Base-by-base conservation (phyloP, 92 coral and sea anemone genomes). In the Porites lobata region DNA sequence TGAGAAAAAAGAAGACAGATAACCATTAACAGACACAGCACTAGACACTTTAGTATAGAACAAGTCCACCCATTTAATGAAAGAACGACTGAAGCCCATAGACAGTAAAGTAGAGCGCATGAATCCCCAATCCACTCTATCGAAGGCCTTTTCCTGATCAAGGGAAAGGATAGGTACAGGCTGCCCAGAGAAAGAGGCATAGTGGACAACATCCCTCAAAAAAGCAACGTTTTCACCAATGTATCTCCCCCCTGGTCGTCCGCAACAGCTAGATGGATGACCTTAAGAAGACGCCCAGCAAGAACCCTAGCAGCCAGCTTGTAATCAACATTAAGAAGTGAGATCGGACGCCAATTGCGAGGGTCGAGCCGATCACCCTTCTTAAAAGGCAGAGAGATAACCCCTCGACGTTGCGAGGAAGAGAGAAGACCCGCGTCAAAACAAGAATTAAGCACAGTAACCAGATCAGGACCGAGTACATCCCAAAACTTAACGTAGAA, bases 91-190 rank as follows among this genome's bases (percentile, higher is more conserved):
- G 53, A 84, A 75, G 4, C 88, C 88, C 59, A 84, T 69, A 2
- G 6, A 2, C 6, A 7, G 8, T 1, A 85, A 2, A 11, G 80
- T 73, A 7, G 62, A 52, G 9, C 11, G 59, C 10, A 66, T 56
- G 14, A 52, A 87, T 11, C n/a, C 6, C 91, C 90, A 79, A 59
- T 86, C 85, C 2, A 86, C 79, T 12, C 77, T 13, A 18, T 86
- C 90, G 57, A 86, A 86, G 1, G 86, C 90, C 62, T 86, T 86
- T 65, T 72, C 73, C 54, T 69, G 73, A 56, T 86, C 85, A 1
- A 86, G 21, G 9, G 90, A 80, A 21, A 80, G 53, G 21, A 86
- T 47, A 7, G 73, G 66, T 11, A 62, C 83, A 9, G 89, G 74
- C 1, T 19, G 8, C 3, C 54, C 58, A 21, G 57, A 9, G 15